phyloP scores from a whole-genome alignment of 2,797 vertebrate species.

The Mergus octosetaceus region DNA sequence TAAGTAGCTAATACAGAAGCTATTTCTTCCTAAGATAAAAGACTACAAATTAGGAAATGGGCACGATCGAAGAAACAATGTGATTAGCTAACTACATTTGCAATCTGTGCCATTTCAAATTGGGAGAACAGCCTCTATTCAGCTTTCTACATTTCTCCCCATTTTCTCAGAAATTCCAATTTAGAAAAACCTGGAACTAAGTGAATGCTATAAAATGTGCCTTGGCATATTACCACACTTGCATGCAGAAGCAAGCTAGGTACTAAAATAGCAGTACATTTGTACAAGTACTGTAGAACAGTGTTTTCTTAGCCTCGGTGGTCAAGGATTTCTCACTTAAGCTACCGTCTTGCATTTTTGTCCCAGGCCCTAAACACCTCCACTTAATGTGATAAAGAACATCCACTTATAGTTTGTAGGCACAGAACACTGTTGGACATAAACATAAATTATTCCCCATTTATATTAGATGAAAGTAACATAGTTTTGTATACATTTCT shows the following conservation, averaged over 20 bases:
- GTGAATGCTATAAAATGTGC: neutral
- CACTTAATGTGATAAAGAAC: neutral
- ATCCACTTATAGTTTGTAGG: neutral
- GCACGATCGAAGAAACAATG: neutral
- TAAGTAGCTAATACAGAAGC: neutral
- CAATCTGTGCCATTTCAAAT: neutral
- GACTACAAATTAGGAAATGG: neutral
- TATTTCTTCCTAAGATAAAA: conserved; percentile 2
- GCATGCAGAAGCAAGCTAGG: neutral
- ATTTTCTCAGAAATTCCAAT: neutral
- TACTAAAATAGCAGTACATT: neutral
- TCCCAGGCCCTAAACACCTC: neutral
- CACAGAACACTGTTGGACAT: neutral
- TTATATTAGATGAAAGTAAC: neutral
- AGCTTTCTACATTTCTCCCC: neutral
- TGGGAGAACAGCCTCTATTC: neutral
- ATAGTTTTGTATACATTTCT: neutral
- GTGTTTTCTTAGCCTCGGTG: neutral
- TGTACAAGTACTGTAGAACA: neutral
- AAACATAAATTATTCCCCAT: neutral
- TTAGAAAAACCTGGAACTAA: neutral
- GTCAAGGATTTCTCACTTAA: neutral
- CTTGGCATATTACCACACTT: neutral
- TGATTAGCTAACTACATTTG: neutral
- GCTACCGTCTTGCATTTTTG: neutral